Percentiles rank a stretch among this genome's conserved stretches.
Conservation (phyloP, 2,113 vertebrate genomes). For the Nansenia antarctica region DNA sequence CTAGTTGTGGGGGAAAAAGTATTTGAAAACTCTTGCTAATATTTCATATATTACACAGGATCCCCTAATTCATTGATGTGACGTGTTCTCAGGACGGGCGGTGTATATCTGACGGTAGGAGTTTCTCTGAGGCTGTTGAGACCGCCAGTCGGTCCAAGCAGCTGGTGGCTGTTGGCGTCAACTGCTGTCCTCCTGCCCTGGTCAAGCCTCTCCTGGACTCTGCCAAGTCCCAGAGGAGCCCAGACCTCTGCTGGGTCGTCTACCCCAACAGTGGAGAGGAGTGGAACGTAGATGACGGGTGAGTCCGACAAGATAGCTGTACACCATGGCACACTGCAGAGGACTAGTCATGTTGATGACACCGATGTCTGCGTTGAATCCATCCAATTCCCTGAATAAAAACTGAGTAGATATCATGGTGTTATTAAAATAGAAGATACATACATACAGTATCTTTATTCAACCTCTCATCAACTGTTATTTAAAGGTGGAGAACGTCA, state of each 20-base stretch:
- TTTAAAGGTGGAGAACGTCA: conserved; percentile 66
- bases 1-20: too few relatives aligned
- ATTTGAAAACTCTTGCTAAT: neutral
- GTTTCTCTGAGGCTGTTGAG: conserved; percentile 67
- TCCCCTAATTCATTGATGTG: neutral
- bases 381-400: neutral
- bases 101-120: conserved; percentile 71
- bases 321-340: neutral
- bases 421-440: too few relatives aligned
- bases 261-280: conserved; percentile 81
- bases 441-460: neutral
- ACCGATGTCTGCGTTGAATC: too few relatives aligned
- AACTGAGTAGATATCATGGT: neutral
- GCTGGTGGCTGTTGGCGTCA: conserved; percentile 77
- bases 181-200: conserved; percentile 74
- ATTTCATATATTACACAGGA: neutral
- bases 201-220: conserved; percentile 72
- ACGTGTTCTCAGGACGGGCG: conserved; percentile 56
- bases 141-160: conserved; percentile 61
- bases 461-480: neutral
- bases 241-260: conserved; percentile 72
- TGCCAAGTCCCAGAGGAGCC: conserved; percentile 39
- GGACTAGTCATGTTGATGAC: too few relatives aligned
- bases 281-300: conserved; percentile 72
- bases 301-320: conserved; percentile 17